A percentile compares a stretch with the other conserved stretches of the same genome.
These are phyloP conservation scores for Cyrtonyx montezumae DNA, from an alignment of 2,113 vertebrate species.

Conservation along the genomic window DNA sequence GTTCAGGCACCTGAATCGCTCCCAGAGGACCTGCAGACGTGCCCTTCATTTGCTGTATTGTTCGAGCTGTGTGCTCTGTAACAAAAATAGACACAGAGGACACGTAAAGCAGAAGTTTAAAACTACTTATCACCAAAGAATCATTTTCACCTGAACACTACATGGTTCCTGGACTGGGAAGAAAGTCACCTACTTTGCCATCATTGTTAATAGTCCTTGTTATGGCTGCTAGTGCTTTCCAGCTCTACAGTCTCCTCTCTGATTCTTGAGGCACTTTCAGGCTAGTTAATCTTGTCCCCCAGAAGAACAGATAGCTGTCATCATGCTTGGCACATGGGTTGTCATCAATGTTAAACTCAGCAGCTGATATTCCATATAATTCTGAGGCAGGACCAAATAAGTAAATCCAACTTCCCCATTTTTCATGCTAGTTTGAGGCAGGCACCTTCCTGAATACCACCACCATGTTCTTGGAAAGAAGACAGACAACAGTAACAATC, in stretches of 20 bases:
- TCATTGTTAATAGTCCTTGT: background rate
- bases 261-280: background rate
- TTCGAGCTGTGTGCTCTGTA: background rate
- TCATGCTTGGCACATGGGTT: background rate
- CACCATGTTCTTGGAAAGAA: background rate
- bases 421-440: background rate
- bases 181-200: background rate
- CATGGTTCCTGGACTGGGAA: background rate
- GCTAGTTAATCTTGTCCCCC: background rate
- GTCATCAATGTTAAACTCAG: background rate
- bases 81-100: constrained; percentile 46
- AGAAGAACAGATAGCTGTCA: background rate
- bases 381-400: background rate
- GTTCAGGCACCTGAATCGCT: background rate
- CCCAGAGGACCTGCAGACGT: background rate
- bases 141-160: background rate
- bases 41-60: constrained; percentile 34
- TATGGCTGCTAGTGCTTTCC: background rate
- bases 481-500: background rate
- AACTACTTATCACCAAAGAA: background rate
- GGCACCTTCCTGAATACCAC: background rate
- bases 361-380: background rate
- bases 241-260: background rate
- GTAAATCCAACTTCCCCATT: background rate
- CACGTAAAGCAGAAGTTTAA: background rate